Conservation (phyloP, 1,140 invertebrate species). For the Anastrepha ludens region DNA sequence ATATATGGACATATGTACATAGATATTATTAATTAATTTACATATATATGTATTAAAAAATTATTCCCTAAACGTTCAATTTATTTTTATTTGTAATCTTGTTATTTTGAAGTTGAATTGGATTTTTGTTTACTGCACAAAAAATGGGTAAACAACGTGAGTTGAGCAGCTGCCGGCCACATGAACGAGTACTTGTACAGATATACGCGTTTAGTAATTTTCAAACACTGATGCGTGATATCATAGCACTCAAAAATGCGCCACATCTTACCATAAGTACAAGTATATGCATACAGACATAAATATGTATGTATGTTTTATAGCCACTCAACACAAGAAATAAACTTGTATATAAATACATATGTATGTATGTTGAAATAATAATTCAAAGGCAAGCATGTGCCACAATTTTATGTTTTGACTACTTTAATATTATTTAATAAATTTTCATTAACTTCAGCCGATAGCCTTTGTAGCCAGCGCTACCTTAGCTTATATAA, state of each 20-base stretch:
- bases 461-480: too few relatives aligned
- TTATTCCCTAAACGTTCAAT: not conserved
- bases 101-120: not conserved
- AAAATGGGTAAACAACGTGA: constrained; percentile 1
- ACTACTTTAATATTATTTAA: too few relatives aligned
- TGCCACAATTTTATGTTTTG: not conserved
- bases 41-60: not conserved
- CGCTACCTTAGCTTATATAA: too few relatives aligned
- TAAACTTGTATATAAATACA: not conserved
- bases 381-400: constrained; percentile 5
- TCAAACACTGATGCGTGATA: not conserved
- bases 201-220: not conserved
- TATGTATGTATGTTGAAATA: constrained; percentile 15
- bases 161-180: constrained; percentile 8
- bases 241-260: constrained; percentile 13
- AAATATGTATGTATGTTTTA: not conserved
- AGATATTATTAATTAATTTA: not conserved
- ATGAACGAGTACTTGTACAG: not conserved
- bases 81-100: not conserved
- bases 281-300: not conserved
- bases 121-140: constrained; percentile 23
- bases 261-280: not conserved
- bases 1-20: not conserved
- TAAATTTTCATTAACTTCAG: too few relatives aligned
- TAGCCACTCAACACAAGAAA: too few relatives aligned